These are phyloP conservation scores for Aspidoscelis tigris DNA, from an alignment of 2,113 vertebrate genomes.

Conservation along the genomic window DNA sequence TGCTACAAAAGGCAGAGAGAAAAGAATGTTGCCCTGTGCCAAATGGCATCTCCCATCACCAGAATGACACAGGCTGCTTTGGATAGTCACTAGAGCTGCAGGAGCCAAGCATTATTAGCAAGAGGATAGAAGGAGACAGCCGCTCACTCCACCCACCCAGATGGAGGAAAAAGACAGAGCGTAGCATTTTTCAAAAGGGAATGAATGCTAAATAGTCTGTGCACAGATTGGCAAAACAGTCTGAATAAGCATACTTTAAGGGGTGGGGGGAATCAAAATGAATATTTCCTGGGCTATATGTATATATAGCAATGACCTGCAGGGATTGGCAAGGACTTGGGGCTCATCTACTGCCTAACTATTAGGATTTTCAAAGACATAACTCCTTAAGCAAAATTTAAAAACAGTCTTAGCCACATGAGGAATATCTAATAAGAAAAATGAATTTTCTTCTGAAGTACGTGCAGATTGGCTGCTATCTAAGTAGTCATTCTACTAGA, in stretches of 20 bases:
- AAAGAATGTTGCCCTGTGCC: conserved; percentile 39
- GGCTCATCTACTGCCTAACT: not conserved
- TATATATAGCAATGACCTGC: not conserved
- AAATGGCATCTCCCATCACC: conserved; percentile 49
- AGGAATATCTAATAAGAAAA: not conserved
- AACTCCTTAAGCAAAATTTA: not conserved
- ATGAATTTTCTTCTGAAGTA: not conserved
- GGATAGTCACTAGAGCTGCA: conserved; percentile 32
- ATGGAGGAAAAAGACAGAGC: conserved; percentile 44
- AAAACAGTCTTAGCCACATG: no score
- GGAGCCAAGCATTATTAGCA: conserved; percentile 52
- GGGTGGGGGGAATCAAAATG: not conserved
- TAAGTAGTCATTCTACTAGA: not conserved
- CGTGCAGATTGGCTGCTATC: no score
- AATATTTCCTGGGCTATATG: no score
- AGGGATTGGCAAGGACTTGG: conserved; percentile 27
- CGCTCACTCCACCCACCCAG: conserved; percentile 47
- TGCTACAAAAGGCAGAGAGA: conserved; percentile 39
- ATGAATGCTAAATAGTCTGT: conserved; percentile 18
- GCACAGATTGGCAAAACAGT: conserved; percentile 25
- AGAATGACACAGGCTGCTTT: conserved; percentile 10
- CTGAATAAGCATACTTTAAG: not conserved
- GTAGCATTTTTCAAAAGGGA: conserved; percentile 35
- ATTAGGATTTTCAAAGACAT: conserved; percentile 20
- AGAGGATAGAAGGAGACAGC: conserved; percentile 42